These are phyloP conservation scores for Gallinago solitaria DNA, from an alignment of 2,797 vertebrate genomes.

Conservation along the genomic window DNA sequence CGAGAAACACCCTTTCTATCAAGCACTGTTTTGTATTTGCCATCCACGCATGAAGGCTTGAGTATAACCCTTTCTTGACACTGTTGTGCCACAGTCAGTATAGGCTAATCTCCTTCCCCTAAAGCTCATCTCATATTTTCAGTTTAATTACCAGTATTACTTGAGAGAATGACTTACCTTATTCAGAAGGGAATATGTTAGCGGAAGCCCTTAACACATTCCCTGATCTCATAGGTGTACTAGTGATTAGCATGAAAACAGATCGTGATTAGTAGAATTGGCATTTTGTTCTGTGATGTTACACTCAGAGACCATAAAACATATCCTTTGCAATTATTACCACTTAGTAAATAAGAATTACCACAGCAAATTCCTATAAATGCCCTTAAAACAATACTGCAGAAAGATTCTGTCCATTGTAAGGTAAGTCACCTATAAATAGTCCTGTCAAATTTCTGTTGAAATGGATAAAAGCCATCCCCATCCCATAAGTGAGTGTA, in stretches of 20 bases:
- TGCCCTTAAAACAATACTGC: background rate
- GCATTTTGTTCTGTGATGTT: background rate
- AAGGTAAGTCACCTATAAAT: background rate
- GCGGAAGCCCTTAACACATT: background rate
- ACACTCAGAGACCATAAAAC: background rate
- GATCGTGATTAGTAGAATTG: background rate
- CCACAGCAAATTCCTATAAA: background rate
- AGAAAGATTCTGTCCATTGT: background rate
- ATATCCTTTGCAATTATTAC: background rate
- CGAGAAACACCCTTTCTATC: background rate
- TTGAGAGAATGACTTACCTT: background rate
- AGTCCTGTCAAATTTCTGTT: background rate
- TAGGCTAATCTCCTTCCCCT: background rate
- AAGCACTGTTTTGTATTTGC: background rate
- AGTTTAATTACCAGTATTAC: background rate
- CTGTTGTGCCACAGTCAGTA: background rate
- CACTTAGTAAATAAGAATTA: background rate
- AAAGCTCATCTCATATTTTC: background rate
- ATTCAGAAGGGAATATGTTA: background rate
- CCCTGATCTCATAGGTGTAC: background rate
- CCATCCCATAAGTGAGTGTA: background rate
- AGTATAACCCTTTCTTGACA: background rate
- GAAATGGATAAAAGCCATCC: background rate
- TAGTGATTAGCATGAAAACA: background rate
- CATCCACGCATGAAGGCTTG: background rate